Evolutionary conservation across 2,888 invertebrate genomes (phyloP), one percentile per base, ranked within the genome.

Genomic region (Campoletis raptor): DNA sequence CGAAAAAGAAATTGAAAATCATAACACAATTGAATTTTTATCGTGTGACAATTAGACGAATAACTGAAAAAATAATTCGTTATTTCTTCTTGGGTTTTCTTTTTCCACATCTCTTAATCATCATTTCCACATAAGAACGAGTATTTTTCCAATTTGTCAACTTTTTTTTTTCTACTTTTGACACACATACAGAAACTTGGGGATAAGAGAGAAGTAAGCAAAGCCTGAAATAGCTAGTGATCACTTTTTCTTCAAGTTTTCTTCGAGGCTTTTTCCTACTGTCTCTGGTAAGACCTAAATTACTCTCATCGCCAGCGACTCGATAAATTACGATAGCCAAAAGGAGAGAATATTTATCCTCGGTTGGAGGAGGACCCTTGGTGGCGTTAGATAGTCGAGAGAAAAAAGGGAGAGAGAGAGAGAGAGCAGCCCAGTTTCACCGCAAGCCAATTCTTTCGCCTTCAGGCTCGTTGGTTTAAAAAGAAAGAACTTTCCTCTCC

Each of bases 241-340:
- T 85, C 69, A 37, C 52, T 82, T 83, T 79, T 80, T 69, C 67
- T 24, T 54, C 24, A 66, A 82, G 66, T 79, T 54, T 78, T 67
- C 67, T 67, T 70, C 70, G 30, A 30, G 48, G 48, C 30, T 77
- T 77, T 61, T 57, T 42, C 42, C 21, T 40, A 37, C 61, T 37
- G 76, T 66, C 52, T 37, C 76, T 80, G 52, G 72, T 37, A 70
- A 79, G 82, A 84, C 79, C 86, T 84, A 86, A 84, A 86, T 86
- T 84, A 86, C 86, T 84, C 81, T 86, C 84, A 84, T 86, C 90
- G 86, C 81, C 89, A 86, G 76, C 87, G 89, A 90, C 88, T 91
- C 91, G 89, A 91, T 91, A 91, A 91, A 91, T 91, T 90, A 89
- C 89, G 89, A 87, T 86, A 82, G 85, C 87, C 87, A 85, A 76